phyloP scores from a whole-genome alignment of 2,888 invertebrate species.

The Oxycera nigricornis region DNA sequence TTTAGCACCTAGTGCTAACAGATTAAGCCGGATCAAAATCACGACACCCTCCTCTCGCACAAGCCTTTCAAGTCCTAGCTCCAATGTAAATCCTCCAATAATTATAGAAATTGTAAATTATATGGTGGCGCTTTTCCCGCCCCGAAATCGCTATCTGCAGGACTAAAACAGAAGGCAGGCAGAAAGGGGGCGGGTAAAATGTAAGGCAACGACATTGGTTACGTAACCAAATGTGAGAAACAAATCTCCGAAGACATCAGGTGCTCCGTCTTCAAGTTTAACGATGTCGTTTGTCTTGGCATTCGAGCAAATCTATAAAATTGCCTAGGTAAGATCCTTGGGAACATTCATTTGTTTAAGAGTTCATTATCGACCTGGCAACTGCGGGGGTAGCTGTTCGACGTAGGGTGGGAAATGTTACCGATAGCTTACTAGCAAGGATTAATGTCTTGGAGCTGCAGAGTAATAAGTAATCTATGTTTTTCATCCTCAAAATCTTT shows the following conservation, averaged over 20 bases:
- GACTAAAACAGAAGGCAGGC: not conserved
- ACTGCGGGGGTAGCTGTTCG: too few relatives aligned
- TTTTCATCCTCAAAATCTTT: too few relatives aligned
- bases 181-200: not conserved
- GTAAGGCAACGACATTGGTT: not conserved
- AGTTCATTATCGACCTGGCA: not conserved
- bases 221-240: conserved; percentile 3
- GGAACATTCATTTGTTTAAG: not conserved
- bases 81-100: not conserved
- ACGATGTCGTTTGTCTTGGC: not conserved
- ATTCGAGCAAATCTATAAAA: not conserved
- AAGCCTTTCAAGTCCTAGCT: not conserved
- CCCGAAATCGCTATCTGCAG: not conserved
- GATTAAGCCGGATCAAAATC: not conserved
- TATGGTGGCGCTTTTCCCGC: not conserved
- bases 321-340: not conserved
- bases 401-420: too few relatives aligned
- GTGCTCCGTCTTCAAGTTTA: conserved; percentile 1
- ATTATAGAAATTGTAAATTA: not conserved
- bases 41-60: not conserved
- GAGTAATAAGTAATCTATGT: too few relatives aligned
- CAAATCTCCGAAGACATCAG: not conserved
- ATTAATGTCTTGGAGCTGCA: too few relatives aligned
- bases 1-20: not conserved
- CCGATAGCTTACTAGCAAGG: too few relatives aligned